These are phyloP conservation scores for Aphis craccivora DNA, from an alignment of 1,140 invertebrate genomes.

Conservation along the genomic window DNA sequence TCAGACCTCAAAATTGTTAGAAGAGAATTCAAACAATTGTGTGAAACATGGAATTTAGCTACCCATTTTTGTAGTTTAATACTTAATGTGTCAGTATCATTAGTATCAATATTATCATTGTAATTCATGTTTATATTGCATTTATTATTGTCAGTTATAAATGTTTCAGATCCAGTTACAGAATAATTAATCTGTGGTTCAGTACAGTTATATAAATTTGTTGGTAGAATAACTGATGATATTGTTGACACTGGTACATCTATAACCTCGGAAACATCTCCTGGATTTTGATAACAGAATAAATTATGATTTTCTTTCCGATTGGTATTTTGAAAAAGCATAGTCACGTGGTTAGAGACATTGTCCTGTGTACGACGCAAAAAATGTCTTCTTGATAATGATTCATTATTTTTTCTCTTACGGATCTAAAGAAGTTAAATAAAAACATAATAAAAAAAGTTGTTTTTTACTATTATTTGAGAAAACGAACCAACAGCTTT, in stretches of 20 bases:
- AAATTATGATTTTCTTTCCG: background rate
- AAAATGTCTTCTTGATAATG: constrained; percentile 2
- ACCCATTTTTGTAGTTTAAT: constrained; percentile 8
- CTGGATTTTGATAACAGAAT: background rate
- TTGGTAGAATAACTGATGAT: background rate
- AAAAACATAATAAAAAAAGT: too few relatives aligned
- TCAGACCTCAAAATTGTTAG: constrained; percentile 2
- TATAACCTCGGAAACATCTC: background rate
- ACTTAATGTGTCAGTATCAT: background rate
- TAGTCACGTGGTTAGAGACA: background rate
- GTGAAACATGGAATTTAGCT: background rate
- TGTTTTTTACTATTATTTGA: too few relatives aligned
- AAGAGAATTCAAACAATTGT: constrained; percentile 16
- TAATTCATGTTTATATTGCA: background rate
- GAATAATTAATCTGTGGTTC: background rate
- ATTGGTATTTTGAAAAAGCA: background rate
- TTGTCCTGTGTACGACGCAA: background rate
- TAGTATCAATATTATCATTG: background rate
- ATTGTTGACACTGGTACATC: background rate
- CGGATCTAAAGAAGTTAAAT: background rate
- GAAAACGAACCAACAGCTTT: too few relatives aligned
- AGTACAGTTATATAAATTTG: background rate
- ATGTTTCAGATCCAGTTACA: background rate
- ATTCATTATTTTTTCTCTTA: background rate
- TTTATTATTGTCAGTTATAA: background rate